A percentile compares a stretch with the other conserved stretches of the same genome.
phyloP scores from a whole-genome alignment of 2,888 invertebrate genomes.

The Drosophila trichaetosa region DNA sequence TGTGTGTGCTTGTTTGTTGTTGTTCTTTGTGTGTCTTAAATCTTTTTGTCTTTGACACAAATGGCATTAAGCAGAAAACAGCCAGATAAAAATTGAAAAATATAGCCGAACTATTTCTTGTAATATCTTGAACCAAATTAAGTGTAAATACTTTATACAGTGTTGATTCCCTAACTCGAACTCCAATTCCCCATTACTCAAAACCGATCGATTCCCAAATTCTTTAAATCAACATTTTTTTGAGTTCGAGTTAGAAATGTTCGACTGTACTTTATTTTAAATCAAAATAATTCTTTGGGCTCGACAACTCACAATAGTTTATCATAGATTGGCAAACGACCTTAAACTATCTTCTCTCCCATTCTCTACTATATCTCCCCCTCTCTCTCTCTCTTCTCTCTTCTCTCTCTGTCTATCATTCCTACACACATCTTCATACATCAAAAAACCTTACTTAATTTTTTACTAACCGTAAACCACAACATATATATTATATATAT shows the following conservation, averaged over 20 bases:
- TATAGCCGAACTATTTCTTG: not conserved
- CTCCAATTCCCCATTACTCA: not conserved
- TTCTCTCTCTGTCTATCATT: conserved; percentile 13
- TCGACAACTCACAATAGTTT: conserved; percentile 64
- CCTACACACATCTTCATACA: conserved; percentile 45
- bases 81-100: conserved; percentile 11
- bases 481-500: conserved; percentile 46
- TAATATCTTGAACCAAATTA: not conserved
- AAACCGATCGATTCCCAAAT: not conserved
- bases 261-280: conserved; percentile 12
- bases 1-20: conserved; percentile 12
- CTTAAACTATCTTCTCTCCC: conserved; percentile 13
- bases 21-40: conserved; percentile 12
- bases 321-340: conserved; percentile 59
- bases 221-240: not conserved
- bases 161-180: not conserved
- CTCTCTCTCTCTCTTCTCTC: conserved; percentile 12
- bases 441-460: conserved; percentile 40
- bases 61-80: conserved; percentile 52
- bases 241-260: not conserved
- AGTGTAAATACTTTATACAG: not conserved
- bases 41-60: conserved; percentile 8
- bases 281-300: conserved; percentile 16
- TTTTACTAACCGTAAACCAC: conserved; percentile 73
- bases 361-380: not conserved